Base-by-base conservation (phyloP, 2,888 invertebrate genomes). In the Acanthosoma haemorrhoidale region DNA sequence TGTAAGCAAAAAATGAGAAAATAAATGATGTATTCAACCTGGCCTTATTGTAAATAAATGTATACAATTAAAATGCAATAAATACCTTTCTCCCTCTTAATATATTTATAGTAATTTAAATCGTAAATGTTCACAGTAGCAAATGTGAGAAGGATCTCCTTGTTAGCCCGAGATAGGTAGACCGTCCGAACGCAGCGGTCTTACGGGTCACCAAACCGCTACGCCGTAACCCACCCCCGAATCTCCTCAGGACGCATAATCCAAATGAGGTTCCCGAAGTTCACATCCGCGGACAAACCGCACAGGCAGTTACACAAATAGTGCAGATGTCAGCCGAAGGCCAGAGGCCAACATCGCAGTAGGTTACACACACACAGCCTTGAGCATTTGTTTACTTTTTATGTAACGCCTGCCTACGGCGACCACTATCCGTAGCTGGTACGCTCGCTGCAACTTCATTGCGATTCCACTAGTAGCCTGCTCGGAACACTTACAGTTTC, bases 401-500 rank as follows among this genome's bases (percentile, higher is more conserved):
- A n/a, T n/a, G n/a, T n/a, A n/a, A n/a, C n/a, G n/a, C n/a, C n/a
- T n/a, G n/a, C n/a, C n/a, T n/a, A n/a, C n/a, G n/a, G n/a, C n/a
- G n/a, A n/a, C n/a, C n/a, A n/a, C n/a, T n/a, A n/a, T n/a, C n/a
- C n/a, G 51, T 25, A 51, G 51, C 18, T 1, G 29, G 51, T 51
- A 51, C 51, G 29, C 51, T 25, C 51, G 2, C 25, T n/a, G 51
- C 51, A n/a, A n/a, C n/a, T n/a, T n/a, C 51, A 51, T 51, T 51
- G 29, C 25, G 51, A 51, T 51, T 51, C 51, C 25, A n/a, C n/a
- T n/a, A n/a, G n/a, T 25, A 3, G 2, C 51, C 51, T n/a, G 51
- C 25, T 25, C 29, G 29, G 51, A 51, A 51, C 51, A 51, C 51
- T 51, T 51, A 29, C 51, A 51, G 51, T 51, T 51, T 51, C 51